Evolutionary conservation across 2,888 invertebrate genomes (phyloP), one percentile per base, ranked within the genome.

Genomic region (Orgyia antiqua): DNA sequence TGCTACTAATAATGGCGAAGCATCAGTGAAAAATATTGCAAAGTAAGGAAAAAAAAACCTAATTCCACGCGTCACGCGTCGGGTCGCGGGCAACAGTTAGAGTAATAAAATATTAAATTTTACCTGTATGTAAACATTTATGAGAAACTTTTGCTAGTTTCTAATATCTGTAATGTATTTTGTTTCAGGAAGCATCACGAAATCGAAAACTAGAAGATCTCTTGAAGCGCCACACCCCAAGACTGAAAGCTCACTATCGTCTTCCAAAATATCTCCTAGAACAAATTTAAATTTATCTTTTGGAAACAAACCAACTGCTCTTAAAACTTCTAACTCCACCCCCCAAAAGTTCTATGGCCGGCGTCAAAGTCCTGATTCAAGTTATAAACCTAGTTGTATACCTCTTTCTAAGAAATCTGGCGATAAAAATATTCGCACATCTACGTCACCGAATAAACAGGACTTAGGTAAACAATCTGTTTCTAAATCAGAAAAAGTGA

Each of bases 181-280:
- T 78, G 80, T 84, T 84, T 9, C 82, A 86, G 86, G 79, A 68
- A 70, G 64, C 55, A 57, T 58, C 40, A 53, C 69, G 19, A 83
- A 77, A 68, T 45, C 76, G 35, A 78, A 60, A 68, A 67, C 52
- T 53, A 78, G 83, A 42, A 74, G 76, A 57, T 57, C 73, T 47
- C 51, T 74, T 46, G 84, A 84, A 73, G 56, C 68, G 66, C 52
- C 72, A 58, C 72, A 70, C 47, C 54, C 70, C 58, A 86, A 83
- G 75, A 77, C 77, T 76, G 86, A 83, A 68, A 75, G 58, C 57
- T 64, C 69, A 73, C 69, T 75, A 68, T 74, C 78, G 75, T 80
- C 83, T 82, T 82, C 83, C 75, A 83, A 70, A 76, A 47, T 72
- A 66, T 74, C 83, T 61, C 70, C 77, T 62, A 84, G 75, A 75